Percentiles rank a stretch among this genome's conserved stretches.
Evolutionary conservation across 2,888 invertebrate species (phyloP).

Genomic region (Stenoptilia bipunctidactyla): DNA sequence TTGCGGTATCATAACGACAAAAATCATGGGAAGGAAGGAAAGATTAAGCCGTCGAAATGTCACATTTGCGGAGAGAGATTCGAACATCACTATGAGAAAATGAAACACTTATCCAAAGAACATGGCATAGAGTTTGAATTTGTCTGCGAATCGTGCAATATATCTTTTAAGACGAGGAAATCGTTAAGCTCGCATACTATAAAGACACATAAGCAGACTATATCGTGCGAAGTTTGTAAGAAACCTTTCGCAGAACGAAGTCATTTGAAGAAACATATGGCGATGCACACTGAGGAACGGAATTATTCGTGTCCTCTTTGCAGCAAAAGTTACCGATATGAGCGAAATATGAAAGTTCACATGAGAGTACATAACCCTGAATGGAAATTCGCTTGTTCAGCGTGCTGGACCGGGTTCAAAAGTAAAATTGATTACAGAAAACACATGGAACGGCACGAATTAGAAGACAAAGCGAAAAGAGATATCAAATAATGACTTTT

Average conservation of each 20-base stretch:
- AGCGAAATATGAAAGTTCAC: constrained; percentile 52
- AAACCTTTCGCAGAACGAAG: constrained; percentile 54
- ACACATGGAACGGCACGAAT: neutral
- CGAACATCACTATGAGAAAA: constrained; percentile 40
- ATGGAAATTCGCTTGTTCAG: constrained; percentile 29
- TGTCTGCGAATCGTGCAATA: constrained; percentile 39
- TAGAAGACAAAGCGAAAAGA: neutral
- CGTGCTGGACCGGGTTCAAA: constrained; percentile 28
- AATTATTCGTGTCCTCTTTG: constrained; percentile 49
- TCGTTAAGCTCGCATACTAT: constrained; percentile 45
- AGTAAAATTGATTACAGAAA: neutral
- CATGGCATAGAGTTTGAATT: constrained; percentile 43
- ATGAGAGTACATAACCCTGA: constrained; percentile 31
- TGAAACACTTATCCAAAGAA: constrained; percentile 46
- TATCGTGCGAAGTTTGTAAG: constrained; percentile 57
- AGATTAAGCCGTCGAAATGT: constrained; percentile 29
- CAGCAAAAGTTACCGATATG: constrained; percentile 60
- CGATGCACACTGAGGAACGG: constrained; percentile 38
- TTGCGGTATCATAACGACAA: constrained; percentile 35
- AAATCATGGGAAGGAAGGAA: constrained; percentile 35
- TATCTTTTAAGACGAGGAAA: constrained; percentile 35
- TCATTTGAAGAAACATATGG: constrained; percentile 39
- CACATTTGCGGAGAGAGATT: constrained; percentile 44
- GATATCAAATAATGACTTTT: neutral
- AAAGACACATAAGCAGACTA: constrained; percentile 42